A percentile compares a stretch with the other conserved stretches of the same genome.
phyloP scores from a whole-genome alignment of 2,113 vertebrate genomes.

The Aix galericulata region DNA sequence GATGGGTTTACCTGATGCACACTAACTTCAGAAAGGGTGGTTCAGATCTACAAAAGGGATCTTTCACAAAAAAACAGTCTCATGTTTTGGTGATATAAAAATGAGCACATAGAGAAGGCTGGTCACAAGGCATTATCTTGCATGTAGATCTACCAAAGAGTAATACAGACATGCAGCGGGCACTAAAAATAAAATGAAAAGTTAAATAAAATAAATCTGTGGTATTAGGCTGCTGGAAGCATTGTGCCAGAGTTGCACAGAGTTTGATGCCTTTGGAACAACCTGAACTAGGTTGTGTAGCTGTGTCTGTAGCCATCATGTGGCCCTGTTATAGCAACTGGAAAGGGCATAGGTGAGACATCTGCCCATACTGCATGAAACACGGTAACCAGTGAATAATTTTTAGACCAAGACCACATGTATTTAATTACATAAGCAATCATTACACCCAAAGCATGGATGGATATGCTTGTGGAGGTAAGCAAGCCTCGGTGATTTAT shows the following conservation, averaged over 20 bases:
- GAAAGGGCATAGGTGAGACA: not conserved
- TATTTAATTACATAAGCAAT: not conserved
- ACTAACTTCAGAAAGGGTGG: not conserved
- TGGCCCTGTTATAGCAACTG: not conserved
- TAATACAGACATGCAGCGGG: not conserved
- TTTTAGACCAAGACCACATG: not conserved
- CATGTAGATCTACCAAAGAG: not conserved
- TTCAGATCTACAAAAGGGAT: not conserved
- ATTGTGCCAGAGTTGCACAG: not conserved
- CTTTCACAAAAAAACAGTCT: not conserved
- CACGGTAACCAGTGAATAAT: not conserved
- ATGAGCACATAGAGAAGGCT: not conserved
- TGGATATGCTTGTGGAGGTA: not conserved
- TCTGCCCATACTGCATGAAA: not conserved
- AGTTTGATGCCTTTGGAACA: not conserved
- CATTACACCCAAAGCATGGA: not conserved
- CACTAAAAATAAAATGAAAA: not conserved
- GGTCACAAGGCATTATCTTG: not conserved
- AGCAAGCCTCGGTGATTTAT: not conserved
- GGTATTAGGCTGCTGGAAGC: not conserved
- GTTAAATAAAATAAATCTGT: not conserved
- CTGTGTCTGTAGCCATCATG: fast-evolving
- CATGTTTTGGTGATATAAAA: not conserved
- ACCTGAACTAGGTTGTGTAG: not conserved
- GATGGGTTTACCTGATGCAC: not conserved